phyloP scores from a whole-genome alignment of 2,888 invertebrate genomes.

The Melieria omissa region DNA sequence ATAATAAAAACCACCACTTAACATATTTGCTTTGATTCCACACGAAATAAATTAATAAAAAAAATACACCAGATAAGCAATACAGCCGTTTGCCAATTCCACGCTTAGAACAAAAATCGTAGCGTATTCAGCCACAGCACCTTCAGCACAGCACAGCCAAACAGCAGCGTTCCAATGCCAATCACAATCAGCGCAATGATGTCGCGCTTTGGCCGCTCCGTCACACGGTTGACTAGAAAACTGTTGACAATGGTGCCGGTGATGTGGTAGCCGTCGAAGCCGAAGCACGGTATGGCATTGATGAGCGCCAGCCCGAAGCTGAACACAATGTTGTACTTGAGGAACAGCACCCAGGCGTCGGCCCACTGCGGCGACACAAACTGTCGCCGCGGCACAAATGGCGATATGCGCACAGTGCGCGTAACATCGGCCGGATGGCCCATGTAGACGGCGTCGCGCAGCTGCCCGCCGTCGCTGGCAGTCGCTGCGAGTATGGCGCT shows the following conservation, averaged over 20 bases:
- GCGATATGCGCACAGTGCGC: conserved; percentile 78
- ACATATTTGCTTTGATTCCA: neutral
- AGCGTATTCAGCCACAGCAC: conserved; percentile 66
- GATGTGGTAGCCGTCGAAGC: conserved; percentile 93
- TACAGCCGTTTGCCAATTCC: neutral
- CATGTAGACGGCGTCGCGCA: conserved; percentile 81
- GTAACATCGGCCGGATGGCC: conserved; percentile 81
- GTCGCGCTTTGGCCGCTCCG: conserved; percentile 71
- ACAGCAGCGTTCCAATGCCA: conserved; percentile 78
- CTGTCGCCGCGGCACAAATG: conserved; percentile 78
- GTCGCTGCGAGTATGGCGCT: conserved; percentile 39
- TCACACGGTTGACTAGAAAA: conserved; percentile 68
- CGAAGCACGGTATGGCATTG: conserved; percentile 93
- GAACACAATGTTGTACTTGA: conserved; percentile 85
- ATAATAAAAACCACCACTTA: neutral
- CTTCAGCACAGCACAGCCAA: conserved; percentile 74
- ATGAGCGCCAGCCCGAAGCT: conserved; percentile 90
- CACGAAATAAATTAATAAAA: conserved; percentile 9
- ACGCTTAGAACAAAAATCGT: conserved; percentile 53
- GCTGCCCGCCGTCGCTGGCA: conserved; percentile 43
- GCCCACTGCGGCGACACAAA: conserved; percentile 75
- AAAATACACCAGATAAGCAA: neutral
- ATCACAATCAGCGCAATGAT: conserved; percentile 77
- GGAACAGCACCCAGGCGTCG: conserved; percentile 76
- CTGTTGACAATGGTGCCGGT: conserved; percentile 76